Base-by-base conservation (phyloP, 2,888 invertebrate genomes). In the Subacronicta megacephala region DNA sequence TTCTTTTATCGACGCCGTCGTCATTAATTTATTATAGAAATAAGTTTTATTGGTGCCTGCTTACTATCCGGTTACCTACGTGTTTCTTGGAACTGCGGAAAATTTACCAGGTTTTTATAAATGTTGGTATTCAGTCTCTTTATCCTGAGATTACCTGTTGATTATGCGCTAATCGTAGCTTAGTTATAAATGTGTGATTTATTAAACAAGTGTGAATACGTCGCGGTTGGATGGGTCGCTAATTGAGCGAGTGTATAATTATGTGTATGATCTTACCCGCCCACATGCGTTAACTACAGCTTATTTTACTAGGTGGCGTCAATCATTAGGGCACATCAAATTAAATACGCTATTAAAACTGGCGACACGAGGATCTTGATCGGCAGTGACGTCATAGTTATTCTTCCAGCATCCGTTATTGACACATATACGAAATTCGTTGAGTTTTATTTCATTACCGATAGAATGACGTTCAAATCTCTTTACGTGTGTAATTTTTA, bases 1-100 rank as follows among this genome's bases (percentile, higher is more conserved):
- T 69, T 72, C 59, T 64, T 75, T 76, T 72, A 77, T 75, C 72
- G 67, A 72, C 55, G 43, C 52, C 45, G 57, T 62, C 59, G 63
- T 75, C 62, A 56, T 54, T 60, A 62, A 62, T 59, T n/a, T 62
- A 69, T 61, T 47, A 57, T 54, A 41, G 57, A 53, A 49, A 64
- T 68, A 26, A 10, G 26, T 44, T 63, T 60, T 60, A 51, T 58
- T 18, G 37, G 26, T 42, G 58, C 13, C 52, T 57, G 59, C 50
- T 63, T 66, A 67, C 61, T 64, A 61, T 61, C 15, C 40, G 17
- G 9, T 31, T 46, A 18, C 49, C 53, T 45, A 51, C 62, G 26
- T 49, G 38, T 44, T 57, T 66, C 51, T 52, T 40, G 53, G 60
- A 69, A 51, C 17, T 17, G 17, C 15, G 37, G 42, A 40, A 50